Conservation (phyloP, 2,888 invertebrate genomes). For the Cartodere bifasciata region DNA sequence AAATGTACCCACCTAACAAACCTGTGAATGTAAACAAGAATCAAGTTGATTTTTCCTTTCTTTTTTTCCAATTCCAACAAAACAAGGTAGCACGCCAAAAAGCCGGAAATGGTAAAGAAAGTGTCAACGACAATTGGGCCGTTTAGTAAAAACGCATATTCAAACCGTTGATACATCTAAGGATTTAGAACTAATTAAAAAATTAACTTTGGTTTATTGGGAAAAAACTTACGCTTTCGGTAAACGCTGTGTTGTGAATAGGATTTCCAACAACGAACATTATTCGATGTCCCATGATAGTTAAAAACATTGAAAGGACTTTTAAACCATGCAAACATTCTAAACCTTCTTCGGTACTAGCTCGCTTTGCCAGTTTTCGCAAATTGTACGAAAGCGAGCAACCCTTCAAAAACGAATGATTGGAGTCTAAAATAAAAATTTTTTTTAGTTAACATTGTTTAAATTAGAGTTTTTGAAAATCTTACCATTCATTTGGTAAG, state of each 20-base stretch:
- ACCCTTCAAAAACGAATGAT: slow-evolving; percentile 9
- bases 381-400: neutral
- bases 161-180: slow-evolving; percentile 22
- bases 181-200: neutral
- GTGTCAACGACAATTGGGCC: slow-evolving; percentile 55
- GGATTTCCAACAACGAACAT: slow-evolving; percentile 26
- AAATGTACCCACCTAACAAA: slow-evolving; percentile 53
- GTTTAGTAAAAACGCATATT: slow-evolving; percentile 41
- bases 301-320: slow-evolving; percentile 23
- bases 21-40: slow-evolving; percentile 47
- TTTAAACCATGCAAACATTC: slow-evolving; percentile 25
- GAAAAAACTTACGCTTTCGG: slow-evolving; percentile 21
- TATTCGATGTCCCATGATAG: slow-evolving; percentile 24
- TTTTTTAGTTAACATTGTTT: too few species aligned
- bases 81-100: slow-evolving; percentile 50
- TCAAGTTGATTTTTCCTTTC: slow-evolving; percentile 42
- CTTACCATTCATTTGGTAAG: slow-evolving; percentile 14
- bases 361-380: too few species aligned
- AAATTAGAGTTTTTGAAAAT: too few species aligned
- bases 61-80: slow-evolving; percentile 49
- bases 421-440: slow-evolving; percentile 11
- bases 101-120: slow-evolving; percentile 54
- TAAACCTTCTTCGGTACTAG: slow-evolving; percentile 19
- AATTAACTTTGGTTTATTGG: neutral
- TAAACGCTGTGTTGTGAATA: slow-evolving; percentile 21